Evolutionary conservation across 2,113 vertebrate genomes (phyloP), one percentile per base, ranked within the genome.

Genomic region (Cromileptes altivelis): DNA sequence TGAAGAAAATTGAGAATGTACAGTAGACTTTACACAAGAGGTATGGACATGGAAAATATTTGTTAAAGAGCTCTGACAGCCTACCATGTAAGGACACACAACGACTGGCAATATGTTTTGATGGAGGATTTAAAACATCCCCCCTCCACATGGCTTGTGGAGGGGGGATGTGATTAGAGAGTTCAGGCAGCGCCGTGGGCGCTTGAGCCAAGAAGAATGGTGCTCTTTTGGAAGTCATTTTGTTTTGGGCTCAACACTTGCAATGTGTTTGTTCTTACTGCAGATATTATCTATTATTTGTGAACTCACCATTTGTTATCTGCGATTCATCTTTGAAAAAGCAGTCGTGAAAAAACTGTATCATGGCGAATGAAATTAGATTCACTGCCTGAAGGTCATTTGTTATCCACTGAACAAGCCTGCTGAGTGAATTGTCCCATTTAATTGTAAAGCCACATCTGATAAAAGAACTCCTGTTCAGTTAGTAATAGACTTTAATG

Each of bases 351-450:
- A 81, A 83, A 65, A 77, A 69, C 17, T 42, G 49, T 61, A 70
- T 14, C 23, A 19, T 52, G 56, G 19, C 6, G 13, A 80, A 65
- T 63, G n/a, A 68, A 86, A 78, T 86, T 75, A 81, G 63, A 70
- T 56, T 61, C 1, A 12, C 45, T 11, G 53, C 77, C 73, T 57
- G 57, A 40, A 50, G 55, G 70, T 72, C 47, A 71, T 80, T 76
- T 58, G 62, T 72, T 75, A 78, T 67, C 53, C 23, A 18, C 37
- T 70, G 52, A 80, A 74, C 72, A 80, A 74, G 25, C 47, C 60
- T 21, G n/a, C 42, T 65, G 15, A 78, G 50, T 21, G 14, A 76
- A 64, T 50, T 53, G 53, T 56, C 40, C 50, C 11, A 55, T 8
- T 71, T 75, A 61, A 71, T 49, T 77, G 30, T n/a, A 53, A 65